These are phyloP conservation scores for Ceratosolen solmsi DNA, from an alignment of 1,140 invertebrate species.

Conservation along the genomic window DNA sequence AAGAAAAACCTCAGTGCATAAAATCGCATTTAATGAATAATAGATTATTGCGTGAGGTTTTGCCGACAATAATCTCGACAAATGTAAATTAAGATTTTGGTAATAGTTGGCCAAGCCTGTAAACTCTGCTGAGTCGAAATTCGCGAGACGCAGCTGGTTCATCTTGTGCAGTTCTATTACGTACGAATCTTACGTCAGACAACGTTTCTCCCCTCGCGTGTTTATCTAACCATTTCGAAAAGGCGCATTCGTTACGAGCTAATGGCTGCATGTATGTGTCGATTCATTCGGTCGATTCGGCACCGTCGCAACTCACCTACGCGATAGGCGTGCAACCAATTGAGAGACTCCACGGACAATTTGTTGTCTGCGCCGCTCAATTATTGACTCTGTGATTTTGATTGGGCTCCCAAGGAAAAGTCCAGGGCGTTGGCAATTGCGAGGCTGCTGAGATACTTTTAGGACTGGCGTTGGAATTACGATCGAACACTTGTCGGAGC, in stretches of 20 bases:
- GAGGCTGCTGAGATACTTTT: not conserved
- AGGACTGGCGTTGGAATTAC: not conserved
- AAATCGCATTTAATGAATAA: not conserved
- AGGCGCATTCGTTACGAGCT: not conserved
- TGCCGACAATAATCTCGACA: not conserved
- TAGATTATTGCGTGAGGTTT: not conserved
- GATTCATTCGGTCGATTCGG: not conserved
- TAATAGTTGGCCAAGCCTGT: not conserved
- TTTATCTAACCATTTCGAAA: conserved; percentile 54
- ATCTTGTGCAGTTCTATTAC: not conserved
- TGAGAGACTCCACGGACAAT: not conserved
- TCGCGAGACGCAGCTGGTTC: not conserved
- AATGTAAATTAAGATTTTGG: not conserved
- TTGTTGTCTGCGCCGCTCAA: conserved; percentile 17
- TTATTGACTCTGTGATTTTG: not conserved
- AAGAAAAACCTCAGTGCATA: too few relatives aligned
- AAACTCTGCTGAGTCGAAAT: conserved; percentile 37
- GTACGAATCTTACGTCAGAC: conserved; percentile 28
- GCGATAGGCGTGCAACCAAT: not conserved
- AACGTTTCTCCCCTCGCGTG: conserved; percentile 46
- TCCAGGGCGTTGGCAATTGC: not conserved
- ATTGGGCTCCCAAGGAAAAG: not conserved
- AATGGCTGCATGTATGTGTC: not conserved
- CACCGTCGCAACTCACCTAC: not conserved
- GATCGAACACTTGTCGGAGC: not conserved